Conservation (phyloP, 2,113 vertebrate species). For the Paramisgurnus dabryanus region DNA sequence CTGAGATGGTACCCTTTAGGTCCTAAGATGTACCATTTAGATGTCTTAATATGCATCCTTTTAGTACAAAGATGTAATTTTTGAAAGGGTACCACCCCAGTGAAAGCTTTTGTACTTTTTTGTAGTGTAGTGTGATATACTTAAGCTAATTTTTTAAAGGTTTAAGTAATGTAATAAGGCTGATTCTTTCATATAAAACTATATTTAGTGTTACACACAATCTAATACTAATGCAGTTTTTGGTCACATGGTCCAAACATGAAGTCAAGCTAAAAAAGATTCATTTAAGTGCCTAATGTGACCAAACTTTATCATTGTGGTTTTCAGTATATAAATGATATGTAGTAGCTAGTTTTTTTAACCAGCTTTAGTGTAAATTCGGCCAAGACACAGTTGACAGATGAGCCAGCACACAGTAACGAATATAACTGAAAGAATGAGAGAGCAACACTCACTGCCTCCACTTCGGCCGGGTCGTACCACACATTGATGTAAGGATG, state of each 20-base stretch:
- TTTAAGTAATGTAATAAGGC: too few relatives aligned
- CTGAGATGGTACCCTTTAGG: too few relatives aligned
- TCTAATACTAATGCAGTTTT: background rate
- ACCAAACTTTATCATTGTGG: background rate
- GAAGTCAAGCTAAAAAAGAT: background rate
- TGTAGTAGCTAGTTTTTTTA: background rate
- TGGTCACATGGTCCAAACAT: background rate
- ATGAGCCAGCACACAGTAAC: constrained; percentile 31
- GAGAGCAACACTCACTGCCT: constrained; percentile 84
- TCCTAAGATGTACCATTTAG: too few relatives aligned
- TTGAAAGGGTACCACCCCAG: too few relatives aligned
- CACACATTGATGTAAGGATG: constrained; percentile 99
- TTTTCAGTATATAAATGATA: background rate
- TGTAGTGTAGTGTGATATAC: too few relatives aligned
- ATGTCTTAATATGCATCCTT: too few relatives aligned
- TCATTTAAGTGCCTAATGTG: too few relatives aligned
- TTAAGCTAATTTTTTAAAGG: too few relatives aligned
- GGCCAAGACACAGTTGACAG: constrained; percentile 12
- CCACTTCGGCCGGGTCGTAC: constrained; percentile 98
- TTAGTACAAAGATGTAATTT: too few relatives aligned
- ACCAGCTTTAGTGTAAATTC: background rate
- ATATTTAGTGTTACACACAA: background rate
- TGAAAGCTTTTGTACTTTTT: too few relatives aligned
- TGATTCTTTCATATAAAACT: background rate
- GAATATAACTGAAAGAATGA: constrained; percentile 44